Percentiles rank a stretch among this genome's conserved stretches.
Evolutionary conservation across 2,113 vertebrate genomes (phyloP).

Genomic region (Spea multiplicata): DNA sequence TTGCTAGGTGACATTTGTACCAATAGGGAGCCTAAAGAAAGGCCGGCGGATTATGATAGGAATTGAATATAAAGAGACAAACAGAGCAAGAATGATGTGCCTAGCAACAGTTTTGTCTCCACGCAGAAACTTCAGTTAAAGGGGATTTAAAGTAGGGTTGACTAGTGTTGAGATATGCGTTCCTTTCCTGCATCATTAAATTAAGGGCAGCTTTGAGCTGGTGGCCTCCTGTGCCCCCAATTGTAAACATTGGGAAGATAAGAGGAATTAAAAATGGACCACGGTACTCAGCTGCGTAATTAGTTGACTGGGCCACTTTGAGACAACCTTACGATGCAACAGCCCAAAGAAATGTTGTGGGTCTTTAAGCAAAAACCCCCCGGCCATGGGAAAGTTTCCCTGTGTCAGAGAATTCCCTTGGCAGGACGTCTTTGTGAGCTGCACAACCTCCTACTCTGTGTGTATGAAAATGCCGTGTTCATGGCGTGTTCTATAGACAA

Average conservation of each 20-base stretch:
- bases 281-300: slow-evolving; percentile 2
- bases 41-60: background rate
- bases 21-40: background rate
- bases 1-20: slow-evolving; percentile 20
- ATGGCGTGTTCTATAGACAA: background rate
- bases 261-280: slow-evolving; percentile 3
- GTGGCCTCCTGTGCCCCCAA: slow-evolving; percentile 23
- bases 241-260: slow-evolving; percentile 17
- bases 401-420: background rate
- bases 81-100: slow-evolving; percentile 11
- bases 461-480: background rate
- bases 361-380: background rate
- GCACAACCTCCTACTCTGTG: background rate
- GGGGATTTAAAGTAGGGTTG: slow-evolving; percentile 6
- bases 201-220: background rate
- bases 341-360: background rate
- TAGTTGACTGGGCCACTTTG: background rate
- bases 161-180: slow-evolving; percentile 27
- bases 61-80: slow-evolving; percentile 3
- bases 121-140: background rate
- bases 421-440: slow-evolving; percentile 14
- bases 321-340: background rate
- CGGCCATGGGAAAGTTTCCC: slow-evolving; percentile 15
- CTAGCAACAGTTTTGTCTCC: slow-evolving; percentile 15
- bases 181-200: slow-evolving; percentile 40